These are phyloP conservation scores for Mamestra brassicae DNA, from an alignment of 2,888 invertebrate species.

Conservation along the genomic window DNA sequence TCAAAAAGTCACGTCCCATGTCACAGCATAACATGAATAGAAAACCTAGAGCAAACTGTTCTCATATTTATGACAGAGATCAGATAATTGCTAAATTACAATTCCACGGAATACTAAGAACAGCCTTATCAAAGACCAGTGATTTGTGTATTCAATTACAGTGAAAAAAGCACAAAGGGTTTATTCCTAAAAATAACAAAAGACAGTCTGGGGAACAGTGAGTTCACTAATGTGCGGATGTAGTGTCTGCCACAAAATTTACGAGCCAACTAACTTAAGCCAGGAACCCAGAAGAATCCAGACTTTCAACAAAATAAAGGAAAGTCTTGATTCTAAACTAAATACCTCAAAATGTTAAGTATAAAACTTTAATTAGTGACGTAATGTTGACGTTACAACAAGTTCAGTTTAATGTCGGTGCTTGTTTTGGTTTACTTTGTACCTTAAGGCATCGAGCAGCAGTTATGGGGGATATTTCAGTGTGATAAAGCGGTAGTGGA, in stretches of 20 bases:
- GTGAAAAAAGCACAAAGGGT: constrained; percentile 12
- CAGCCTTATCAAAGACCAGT: background rate
- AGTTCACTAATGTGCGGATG: constrained; percentile 43
- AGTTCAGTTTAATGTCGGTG: constrained; percentile 10
- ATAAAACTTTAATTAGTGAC: constrained; percentile 42
- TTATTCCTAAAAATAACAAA: constrained; percentile 32
- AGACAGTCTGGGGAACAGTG: constrained; percentile 12
- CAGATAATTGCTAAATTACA: too few species aligned
- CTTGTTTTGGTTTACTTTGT: constrained; percentile 23
- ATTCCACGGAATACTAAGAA: too few species aligned
- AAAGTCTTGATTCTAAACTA: constrained; percentile 27
- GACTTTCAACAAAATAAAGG: constrained; percentile 7
- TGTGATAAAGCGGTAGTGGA: background rate
- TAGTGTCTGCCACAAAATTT: constrained; percentile 46
- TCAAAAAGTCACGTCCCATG: too few species aligned
- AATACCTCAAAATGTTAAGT: constrained; percentile 26
- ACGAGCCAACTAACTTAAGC: constrained; percentile 49
- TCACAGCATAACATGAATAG: too few species aligned
- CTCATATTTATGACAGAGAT: too few species aligned
- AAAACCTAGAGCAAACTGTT: too few species aligned
- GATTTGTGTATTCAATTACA: background rate
- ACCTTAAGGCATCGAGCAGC: background rate
- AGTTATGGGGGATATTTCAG: background rate
- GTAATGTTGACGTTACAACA: constrained; percentile 31
- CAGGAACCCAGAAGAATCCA: constrained; percentile 25